These are phyloP conservation scores for Nannoperca obscura DNA, from an alignment of 2,797 vertebrate species.

Conservation along the genomic window DNA sequence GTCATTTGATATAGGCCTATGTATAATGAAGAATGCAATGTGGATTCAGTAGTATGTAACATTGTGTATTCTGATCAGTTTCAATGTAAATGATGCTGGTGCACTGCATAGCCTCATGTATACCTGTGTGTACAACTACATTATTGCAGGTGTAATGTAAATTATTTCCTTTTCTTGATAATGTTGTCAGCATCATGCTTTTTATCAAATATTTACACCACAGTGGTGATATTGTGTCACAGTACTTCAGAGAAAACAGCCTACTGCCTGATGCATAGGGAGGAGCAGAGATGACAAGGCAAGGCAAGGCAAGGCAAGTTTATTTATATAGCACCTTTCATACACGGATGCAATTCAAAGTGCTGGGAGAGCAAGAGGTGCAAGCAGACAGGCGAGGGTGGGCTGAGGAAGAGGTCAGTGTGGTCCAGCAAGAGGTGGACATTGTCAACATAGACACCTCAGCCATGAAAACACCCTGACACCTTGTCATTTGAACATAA, in stretches of 20 bases:
- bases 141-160: background rate
- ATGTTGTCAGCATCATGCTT: background rate
- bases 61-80: background rate
- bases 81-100: background rate
- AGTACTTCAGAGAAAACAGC: background rate
- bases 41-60: background rate
- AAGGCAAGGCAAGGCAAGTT: no score
- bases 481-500: no score
- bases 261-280: no score
- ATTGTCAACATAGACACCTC: no score
- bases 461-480: no score
- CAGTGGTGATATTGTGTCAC: constrained; percentile 11
- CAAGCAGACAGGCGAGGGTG: no score
- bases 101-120: background rate
- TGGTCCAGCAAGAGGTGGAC: no score
- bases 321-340: no score
- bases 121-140: background rate
- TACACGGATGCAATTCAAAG: no score
- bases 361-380: no score
- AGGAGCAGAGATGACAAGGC: no score
- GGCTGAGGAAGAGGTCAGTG: no score
- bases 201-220: constrained; percentile 33
- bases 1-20: background rate
- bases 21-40: background rate
- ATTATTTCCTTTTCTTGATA: background rate